Conservation (phyloP, 2,113 vertebrate genomes). For the Oncorhynchus kisutch region DNA sequence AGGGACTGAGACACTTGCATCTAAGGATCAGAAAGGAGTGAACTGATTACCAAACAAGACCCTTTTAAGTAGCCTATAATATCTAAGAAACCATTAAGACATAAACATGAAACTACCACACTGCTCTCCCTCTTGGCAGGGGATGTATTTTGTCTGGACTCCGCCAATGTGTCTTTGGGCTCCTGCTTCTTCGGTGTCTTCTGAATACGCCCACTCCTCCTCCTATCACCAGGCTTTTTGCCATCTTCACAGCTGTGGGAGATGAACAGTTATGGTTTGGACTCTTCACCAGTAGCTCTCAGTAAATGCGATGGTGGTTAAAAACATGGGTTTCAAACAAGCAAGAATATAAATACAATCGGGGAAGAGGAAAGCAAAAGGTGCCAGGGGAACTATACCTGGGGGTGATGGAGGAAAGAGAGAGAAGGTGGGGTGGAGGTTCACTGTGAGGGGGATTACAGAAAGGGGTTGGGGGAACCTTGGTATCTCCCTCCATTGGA, state of each 20-base stretch:
- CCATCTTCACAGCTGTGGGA: slow-evolving; percentile 41
- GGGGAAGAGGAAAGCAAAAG: slow-evolving; percentile 20
- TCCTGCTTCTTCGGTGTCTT: slow-evolving; percentile 11
- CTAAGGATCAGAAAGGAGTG: slow-evolving; percentile 25
- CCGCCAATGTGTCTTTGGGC: not conserved
- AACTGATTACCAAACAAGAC: not conserved
- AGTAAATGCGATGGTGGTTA: not conserved
- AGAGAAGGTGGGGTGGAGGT: slow-evolving; percentile 49
- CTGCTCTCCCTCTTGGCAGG: slow-evolving; percentile 29
- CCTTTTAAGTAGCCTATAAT: not conserved
- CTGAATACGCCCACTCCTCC: slow-evolving; percentile 44
- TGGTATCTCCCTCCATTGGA: slow-evolving; percentile 66
- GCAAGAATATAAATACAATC: slow-evolving; percentile 3
- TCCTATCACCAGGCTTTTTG: slow-evolving; percentile 35
- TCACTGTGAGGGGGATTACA: slow-evolving; percentile 58
- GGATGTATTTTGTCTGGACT: slow-evolving; percentile 25
- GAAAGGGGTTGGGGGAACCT: slow-evolving; percentile 50
- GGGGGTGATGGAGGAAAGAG: slow-evolving; percentile 59
- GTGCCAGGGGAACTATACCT: slow-evolving; percentile 66
- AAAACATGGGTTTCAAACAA: not conserved
- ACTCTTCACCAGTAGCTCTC: not conserved
- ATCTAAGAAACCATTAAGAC: not conserved
- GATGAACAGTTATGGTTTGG: not conserved
- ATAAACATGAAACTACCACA: slow-evolving; percentile 43
- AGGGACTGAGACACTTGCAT: slow-evolving; percentile 36